These are phyloP conservation scores for Eclectus roratus DNA, from an alignment of 2,113 vertebrate species.

Conservation along the genomic window DNA sequence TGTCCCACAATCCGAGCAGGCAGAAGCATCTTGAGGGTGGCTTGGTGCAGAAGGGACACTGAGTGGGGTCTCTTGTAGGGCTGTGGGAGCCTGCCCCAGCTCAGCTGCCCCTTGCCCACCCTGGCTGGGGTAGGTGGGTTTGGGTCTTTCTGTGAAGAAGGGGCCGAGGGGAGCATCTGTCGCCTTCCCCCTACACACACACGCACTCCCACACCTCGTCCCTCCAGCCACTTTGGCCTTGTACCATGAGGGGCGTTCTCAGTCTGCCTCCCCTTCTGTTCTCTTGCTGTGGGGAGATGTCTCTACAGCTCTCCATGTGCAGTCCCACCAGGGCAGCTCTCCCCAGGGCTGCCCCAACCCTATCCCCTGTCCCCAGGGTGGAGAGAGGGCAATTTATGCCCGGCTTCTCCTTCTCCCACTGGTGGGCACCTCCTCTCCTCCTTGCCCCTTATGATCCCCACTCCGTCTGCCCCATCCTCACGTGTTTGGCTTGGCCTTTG, in stretches of 20 bases:
- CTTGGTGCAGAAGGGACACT: background rate
- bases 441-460: background rate
- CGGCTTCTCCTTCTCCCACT: background rate
- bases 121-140: background rate
- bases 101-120: background rate
- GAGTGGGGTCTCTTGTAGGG: background rate
- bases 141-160: background rate
- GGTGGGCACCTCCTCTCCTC: background rate
- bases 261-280: background rate
- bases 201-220: background rate
- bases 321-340: background rate
- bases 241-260: background rate
- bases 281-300: background rate
- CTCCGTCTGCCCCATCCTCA: background rate
- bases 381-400: background rate
- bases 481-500: slow-evolving; percentile 17
- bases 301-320: rapidly evolving
- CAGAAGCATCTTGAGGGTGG: background rate
- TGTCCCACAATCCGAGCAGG: background rate
- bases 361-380: rapidly evolving
- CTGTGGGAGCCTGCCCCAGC: background rate
- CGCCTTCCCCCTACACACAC: background rate
- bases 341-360: background rate
- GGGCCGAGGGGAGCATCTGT: background rate
- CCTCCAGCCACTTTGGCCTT: slow-evolving; percentile 20